A percentile compares a stretch with the other conserved stretches of the same genome.
Conservation (phyloP, 2,113 vertebrate species). For the Chlorodrepanis virens region DNA sequence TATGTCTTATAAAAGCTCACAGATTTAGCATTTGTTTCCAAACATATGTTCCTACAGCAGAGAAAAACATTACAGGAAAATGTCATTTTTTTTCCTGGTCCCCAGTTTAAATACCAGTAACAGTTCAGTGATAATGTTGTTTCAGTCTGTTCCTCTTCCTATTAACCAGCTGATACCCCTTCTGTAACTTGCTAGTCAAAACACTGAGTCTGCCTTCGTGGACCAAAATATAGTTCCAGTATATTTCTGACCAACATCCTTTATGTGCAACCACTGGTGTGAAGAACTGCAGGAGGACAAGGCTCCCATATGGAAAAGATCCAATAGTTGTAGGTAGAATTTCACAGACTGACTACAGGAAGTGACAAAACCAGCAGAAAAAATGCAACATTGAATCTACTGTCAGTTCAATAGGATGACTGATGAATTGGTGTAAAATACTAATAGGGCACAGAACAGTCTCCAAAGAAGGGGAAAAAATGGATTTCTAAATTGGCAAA, state of each 20-base stretch:
- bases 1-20: slow-evolving; percentile 74
- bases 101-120: slow-evolving; percentile 44
- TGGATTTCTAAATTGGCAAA: slow-evolving; percentile 23
- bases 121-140: slow-evolving; percentile 13
- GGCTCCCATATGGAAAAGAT: not conserved
- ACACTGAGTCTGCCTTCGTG: not conserved
- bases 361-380: slow-evolving; percentile 18
- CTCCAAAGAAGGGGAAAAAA: not conserved
- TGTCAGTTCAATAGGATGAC: not conserved
- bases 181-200: slow-evolving; percentile 3
- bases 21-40: slow-evolving; percentile 67
- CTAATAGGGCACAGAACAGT: not conserved
- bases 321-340: not conserved
- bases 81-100: slow-evolving; percentile 23
- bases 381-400: not conserved
- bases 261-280: not conserved
- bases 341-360: slow-evolving; percentile 53
- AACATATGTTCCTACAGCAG: slow-evolving; percentile 50
- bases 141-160: slow-evolving; percentile 10
- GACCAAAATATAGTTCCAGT: not conserved
- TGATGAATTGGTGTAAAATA: not conserved
- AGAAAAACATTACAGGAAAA: slow-evolving; percentile 51
- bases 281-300: not conserved
- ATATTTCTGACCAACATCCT: not conserved
- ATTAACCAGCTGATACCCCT: not conserved